Base-by-base conservation (phyloP, 2,888 invertebrate species). In the Heliconius ethilla region DNA sequence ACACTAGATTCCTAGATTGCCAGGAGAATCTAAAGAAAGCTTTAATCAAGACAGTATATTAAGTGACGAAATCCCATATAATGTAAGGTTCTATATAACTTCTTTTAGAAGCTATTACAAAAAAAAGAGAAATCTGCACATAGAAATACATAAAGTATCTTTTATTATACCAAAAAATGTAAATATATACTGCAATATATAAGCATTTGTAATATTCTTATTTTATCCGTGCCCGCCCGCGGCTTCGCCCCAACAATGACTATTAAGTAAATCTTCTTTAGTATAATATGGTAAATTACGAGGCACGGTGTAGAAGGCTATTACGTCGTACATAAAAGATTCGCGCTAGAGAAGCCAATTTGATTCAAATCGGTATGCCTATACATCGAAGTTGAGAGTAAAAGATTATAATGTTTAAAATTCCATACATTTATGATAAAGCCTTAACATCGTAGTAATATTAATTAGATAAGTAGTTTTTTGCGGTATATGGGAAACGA, bases 181-280 rank as follows among this genome's bases (percentile, higher is more conserved):
- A 33, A 33, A 51, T 18, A 51, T 18, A 22, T 51, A 51, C 51
- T 22, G 18, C 51, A 22, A 51, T 51, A 18, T 1, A 13, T 13
- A 65, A 25, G 6, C 11, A 6, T 33, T 33, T 33, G 29, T 5
- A 45, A 74, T 27, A 63, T 59, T 59, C 59, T 29, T 72, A 65
- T 74, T 63, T 62, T 40, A 40, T 74, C 27, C 40, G 65, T 27
- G 74, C 40, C 74, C 74, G 74, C 74, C 63, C 74, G 74, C 74
- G 74, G 74, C 74, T 45, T 74, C 40, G 37, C 29, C 73, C 73
- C 27, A 74, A 74, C 74, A 74, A 74, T 74, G 65, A 74, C 74
- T 74, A 74, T 74, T 74, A 74, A 74, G 74, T 74, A 74, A 74
- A 74, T 74, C 74, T 74, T 74, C 63, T 74, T 59, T 65, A 74